Evolutionary conservation across 2,888 invertebrate species (phyloP).

Genomic region (Eudemis profundana): DNA sequence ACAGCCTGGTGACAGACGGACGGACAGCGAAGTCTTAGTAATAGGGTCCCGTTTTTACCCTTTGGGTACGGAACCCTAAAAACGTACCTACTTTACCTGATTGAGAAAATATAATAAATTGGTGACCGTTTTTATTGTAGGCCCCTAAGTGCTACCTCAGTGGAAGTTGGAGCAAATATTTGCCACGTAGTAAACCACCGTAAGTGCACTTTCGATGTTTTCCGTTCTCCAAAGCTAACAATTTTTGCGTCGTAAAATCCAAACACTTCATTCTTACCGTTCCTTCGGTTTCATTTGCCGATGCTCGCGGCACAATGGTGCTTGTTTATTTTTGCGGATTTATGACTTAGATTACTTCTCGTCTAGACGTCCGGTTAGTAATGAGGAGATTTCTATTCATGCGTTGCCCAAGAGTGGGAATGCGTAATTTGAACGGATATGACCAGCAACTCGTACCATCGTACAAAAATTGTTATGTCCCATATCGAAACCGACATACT

Average conservation of each 20-base stretch:
- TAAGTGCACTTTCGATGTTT: slow-evolving; percentile 42
- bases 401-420: slow-evolving; percentile 43
- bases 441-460: too few species aligned
- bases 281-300: slow-evolving; percentile 29
- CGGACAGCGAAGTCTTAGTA: too few species aligned
- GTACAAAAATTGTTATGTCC: too few species aligned
- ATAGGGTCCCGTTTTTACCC: too few species aligned
- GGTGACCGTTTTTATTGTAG: neutral
- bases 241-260: slow-evolving; percentile 41
- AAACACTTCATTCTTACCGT: slow-evolving; percentile 34
- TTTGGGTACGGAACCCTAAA: too few species aligned
- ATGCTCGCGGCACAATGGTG: slow-evolving; percentile 33
- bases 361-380: slow-evolving; percentile 57
- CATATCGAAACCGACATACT: too few species aligned
- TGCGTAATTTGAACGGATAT: slow-evolving; percentile 25
- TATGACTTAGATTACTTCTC: slow-evolving; percentile 55
- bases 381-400: slow-evolving; percentile 61
- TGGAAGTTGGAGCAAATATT: slow-evolving; percentile 25
- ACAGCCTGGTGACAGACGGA: too few species aligned
- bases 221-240: slow-evolving; percentile 21
- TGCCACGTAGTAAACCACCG: slow-evolving; percentile 27
- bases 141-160: neutral
- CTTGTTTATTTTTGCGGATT: slow-evolving; percentile 57
- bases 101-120: too few species aligned
- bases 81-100: too few species aligned